Percentiles rank a stretch among this genome's conserved stretches.
These are phyloP conservation scores for Blomia tropicalis DNA, from an alignment of 2,888 invertebrate species.

Conservation along the genomic window DNA sequence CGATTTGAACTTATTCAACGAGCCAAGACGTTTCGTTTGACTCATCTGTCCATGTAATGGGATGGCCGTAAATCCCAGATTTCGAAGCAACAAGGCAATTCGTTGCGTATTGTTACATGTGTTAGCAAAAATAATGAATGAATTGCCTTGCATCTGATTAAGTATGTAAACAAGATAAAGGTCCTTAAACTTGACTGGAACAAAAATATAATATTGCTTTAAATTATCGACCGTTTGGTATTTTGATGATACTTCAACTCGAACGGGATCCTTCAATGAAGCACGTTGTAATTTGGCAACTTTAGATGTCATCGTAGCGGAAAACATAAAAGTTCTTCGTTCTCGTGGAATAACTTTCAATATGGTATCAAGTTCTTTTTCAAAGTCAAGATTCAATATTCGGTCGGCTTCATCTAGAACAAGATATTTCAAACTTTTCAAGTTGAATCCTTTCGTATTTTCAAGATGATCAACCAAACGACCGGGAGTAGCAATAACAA, in stretches of 20 bases:
- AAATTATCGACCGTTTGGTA: slow-evolving; percentile 96
- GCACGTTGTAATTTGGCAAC: slow-evolving; percentile 87
- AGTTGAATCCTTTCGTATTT: slow-evolving; percentile 91
- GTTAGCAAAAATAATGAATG: slow-evolving; percentile 89
- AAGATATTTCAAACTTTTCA: slow-evolving; percentile 69
- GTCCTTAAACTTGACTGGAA: slow-evolving; percentile 93
- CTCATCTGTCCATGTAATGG: slow-evolving; percentile 99
- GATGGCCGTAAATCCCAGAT: slow-evolving; percentile 78
- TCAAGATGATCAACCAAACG: slow-evolving; percentile 86
- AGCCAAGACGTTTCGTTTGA: slow-evolving; percentile 84
- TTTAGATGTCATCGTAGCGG: slow-evolving; percentile 98
- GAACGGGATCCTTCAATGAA: slow-evolving; percentile 78
- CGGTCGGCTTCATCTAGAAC: slow-evolving; percentile 98
- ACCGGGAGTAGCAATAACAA: slow-evolving; percentile 92
- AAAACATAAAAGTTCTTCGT: slow-evolving; percentile 78
- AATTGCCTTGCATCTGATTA: slow-evolving; percentile 70
- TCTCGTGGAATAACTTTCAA: slow-evolving; percentile 77
- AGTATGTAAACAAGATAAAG: slow-evolving; percentile 85
- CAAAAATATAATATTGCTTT: slow-evolving; percentile 81
- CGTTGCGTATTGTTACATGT: slow-evolving; percentile 84
- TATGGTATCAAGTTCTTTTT: slow-evolving; percentile 91
- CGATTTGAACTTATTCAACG: slow-evolving; percentile 87
- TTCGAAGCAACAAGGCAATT: slow-evolving; percentile 68
- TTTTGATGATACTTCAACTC: slow-evolving; percentile 84
- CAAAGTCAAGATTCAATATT: slow-evolving; percentile 97